These are phyloP conservation scores for Mormyrus proboscirostris DNA, from an alignment of 2,797 vertebrate species.

Conservation along the genomic window DNA sequence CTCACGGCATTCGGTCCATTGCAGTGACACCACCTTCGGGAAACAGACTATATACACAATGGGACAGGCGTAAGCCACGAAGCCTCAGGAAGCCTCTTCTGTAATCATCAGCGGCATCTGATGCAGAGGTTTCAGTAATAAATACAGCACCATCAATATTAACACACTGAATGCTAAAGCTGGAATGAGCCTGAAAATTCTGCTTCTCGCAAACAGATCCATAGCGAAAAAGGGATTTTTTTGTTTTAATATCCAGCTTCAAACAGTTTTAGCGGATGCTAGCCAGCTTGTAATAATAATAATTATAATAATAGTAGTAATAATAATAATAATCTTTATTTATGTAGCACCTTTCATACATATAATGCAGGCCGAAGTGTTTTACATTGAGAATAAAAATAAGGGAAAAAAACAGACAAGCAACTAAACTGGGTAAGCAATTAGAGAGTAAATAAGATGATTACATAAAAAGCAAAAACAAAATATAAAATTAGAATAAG, in stretches of 20 bases:
- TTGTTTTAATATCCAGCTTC: background rate
- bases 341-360: too few relatives aligned
- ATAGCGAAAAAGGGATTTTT: background rate
- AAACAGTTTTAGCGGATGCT: background rate
- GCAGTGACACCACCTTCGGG: slow-evolving; percentile 30
- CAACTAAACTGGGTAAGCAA: background rate
- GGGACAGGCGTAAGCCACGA: slow-evolving; percentile 53
- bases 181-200: background rate
- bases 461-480: background rate
- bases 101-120: slow-evolving; percentile 42
- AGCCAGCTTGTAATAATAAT: background rate
- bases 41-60: slow-evolving; percentile 58
- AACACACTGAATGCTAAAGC: background rate
- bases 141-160: slow-evolving; percentile 22
- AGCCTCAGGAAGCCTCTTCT: slow-evolving; percentile 50
- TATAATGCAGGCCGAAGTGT: too few relatives aligned
- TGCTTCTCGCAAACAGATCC: background rate
- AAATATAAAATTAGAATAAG: background rate
- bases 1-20: slow-evolving; percentile 52
- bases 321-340: background rate
- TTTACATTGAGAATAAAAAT: background rate
- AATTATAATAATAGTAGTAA: too few relatives aligned
- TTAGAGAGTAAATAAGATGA: background rate
- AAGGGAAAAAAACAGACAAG: background rate
- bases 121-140: slow-evolving; percentile 40